Percentiles rank a stretch among this genome's conserved stretches.
Conservation (phyloP, 2,888 invertebrate species). For the Drosophila affinis region DNA sequence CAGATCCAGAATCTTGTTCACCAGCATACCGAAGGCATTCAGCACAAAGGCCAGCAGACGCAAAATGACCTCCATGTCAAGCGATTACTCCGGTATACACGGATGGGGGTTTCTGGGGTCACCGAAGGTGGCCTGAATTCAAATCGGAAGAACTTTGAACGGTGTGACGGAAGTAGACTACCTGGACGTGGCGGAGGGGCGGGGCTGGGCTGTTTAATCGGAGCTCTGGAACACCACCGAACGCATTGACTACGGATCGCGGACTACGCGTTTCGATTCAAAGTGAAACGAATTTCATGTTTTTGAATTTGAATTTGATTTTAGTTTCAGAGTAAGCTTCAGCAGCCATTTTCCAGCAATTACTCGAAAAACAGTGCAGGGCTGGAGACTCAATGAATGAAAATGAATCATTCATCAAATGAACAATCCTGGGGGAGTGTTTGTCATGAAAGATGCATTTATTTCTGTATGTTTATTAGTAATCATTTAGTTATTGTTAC, state of each 20-base stretch:
- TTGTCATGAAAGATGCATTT: constrained; percentile 14
- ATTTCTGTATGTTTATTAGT: constrained; percentile 42
- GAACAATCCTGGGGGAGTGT: neutral
- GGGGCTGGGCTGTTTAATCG: neutral
- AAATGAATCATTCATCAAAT: neutral
- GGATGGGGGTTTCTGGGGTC: constrained; percentile 33
- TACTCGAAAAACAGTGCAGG: constrained; percentile 18
- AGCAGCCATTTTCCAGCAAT: constrained; percentile 7
- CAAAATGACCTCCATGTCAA: constrained; percentile 66
- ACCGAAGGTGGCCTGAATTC: constrained; percentile 45
- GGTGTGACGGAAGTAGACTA: constrained; percentile 9
- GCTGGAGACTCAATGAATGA: constrained; percentile 20
- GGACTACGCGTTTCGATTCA: constrained; percentile 40
- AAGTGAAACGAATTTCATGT: constrained; percentile 22
- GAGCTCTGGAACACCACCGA: constrained; percentile 24
- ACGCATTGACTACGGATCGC: constrained; percentile 41
- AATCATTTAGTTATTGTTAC: constrained; percentile 71
- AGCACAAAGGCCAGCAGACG: constrained; percentile 62
- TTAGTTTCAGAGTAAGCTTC: constrained; percentile 33
- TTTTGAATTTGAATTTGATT: constrained; percentile 24
- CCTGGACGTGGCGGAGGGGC: neutral
- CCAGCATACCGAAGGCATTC: constrained; percentile 54
- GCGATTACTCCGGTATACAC: neutral
- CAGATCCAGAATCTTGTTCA: constrained; percentile 61
- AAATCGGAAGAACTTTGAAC: constrained; percentile 44